phyloP scores from a whole-genome alignment of 2,797 vertebrate species.

The Dromococcyx pavoninus region DNA sequence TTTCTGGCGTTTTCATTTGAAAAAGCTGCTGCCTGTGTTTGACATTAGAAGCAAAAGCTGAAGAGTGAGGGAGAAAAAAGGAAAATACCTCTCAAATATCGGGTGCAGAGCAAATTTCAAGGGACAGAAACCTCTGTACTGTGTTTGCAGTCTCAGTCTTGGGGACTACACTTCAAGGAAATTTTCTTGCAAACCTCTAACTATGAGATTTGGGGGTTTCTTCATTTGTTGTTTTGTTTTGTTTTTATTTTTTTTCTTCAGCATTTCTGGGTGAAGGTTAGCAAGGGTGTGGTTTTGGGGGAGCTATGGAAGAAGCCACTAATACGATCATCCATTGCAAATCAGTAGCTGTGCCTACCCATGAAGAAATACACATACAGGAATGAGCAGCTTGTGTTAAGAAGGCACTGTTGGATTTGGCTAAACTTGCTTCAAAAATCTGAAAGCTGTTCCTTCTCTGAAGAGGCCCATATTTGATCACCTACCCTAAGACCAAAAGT shows the following conservation, averaged over 20 bases:
- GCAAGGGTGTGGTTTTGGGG: not conserved
- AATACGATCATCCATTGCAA: not conserved
- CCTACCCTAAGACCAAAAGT: conserved; percentile 10
- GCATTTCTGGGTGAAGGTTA: not conserved
- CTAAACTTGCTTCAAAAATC: conserved; percentile 37
- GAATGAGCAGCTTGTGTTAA: not conserved
- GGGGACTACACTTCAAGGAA: not conserved
- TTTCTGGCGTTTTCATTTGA: conserved; percentile 73
- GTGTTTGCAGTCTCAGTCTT: not conserved
- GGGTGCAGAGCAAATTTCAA: conserved; percentile 59
- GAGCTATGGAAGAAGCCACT: not conserved
- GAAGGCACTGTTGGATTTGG: conserved; percentile 4
- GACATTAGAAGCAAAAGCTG: conserved; percentile 47
- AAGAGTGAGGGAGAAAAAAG: conserved; percentile 26
- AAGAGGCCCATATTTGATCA: conserved; percentile 14
- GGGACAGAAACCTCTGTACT: not conserved
- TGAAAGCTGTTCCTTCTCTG: conserved; percentile 39
- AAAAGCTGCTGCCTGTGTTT: conserved; percentile 58
- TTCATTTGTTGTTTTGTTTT: not conserved
- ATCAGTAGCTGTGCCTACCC: not conserved
- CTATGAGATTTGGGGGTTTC: not conserved
- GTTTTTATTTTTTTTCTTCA: not conserved
- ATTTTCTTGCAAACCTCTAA: not conserved
- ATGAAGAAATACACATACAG: not conserved
- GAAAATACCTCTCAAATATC: conserved; percentile 57